phyloP scores from a whole-genome alignment of 2,797 vertebrate species.

The Bradypus variegatus region DNA sequence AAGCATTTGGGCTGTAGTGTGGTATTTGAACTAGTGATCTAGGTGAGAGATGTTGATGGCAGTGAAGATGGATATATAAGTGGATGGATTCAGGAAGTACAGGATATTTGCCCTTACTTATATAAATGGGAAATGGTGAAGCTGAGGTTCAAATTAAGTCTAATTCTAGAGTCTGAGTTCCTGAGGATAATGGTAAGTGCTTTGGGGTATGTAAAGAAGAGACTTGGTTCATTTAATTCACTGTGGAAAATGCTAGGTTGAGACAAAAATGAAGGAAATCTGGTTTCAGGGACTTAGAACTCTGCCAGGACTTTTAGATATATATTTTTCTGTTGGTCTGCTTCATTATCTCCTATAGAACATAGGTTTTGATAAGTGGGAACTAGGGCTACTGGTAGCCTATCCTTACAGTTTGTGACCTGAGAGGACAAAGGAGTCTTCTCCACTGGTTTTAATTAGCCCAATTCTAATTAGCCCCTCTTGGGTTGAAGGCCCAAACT shows the following conservation, averaged over 20 bases:
- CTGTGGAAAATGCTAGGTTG: background rate
- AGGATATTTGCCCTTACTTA: background rate
- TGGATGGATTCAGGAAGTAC: background rate
- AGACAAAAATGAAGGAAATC: background rate
- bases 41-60: background rate
- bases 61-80: background rate
- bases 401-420: background rate
- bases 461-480: background rate
- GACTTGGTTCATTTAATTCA: background rate
- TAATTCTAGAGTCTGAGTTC: background rate
- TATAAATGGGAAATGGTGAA: background rate
- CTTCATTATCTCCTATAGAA: background rate
- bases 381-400: background rate
- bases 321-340: background rate
- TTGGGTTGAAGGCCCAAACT: background rate
- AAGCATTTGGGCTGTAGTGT: background rate
- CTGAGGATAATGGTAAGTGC: background rate
- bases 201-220: background rate
- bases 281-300: background rate
- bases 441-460: background rate
- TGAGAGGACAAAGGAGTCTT: background rate
- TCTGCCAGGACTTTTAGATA: background rate
- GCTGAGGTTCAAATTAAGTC: background rate
- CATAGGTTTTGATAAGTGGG: background rate
- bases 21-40: background rate